Evolutionary conservation across 2,113 vertebrate species (phyloP).

Genomic region (Lophius piscatorius): DNA sequence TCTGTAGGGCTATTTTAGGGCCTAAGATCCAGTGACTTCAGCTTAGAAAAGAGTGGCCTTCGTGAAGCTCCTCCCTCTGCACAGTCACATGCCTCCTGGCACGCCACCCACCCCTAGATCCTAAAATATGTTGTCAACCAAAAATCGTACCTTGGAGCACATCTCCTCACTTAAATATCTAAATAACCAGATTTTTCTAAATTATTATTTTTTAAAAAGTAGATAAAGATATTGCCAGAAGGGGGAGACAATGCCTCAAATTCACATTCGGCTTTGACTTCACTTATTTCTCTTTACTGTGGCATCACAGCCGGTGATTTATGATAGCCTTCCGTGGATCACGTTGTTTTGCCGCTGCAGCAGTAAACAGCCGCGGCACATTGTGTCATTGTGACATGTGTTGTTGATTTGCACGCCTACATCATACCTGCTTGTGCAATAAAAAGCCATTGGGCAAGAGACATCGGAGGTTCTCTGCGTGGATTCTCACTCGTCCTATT

Average conservation of each 20-base stretch:
- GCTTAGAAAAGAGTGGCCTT: slow-evolving; percentile 63
- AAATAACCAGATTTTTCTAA: background rate
- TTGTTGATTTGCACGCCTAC: slow-evolving; percentile 20
- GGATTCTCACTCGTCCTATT: too few species aligned
- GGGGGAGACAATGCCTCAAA: background rate
- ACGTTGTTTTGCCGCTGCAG: slow-evolving; percentile 8
- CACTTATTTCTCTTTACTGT: background rate
- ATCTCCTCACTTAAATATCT: slow-evolving; percentile 27
- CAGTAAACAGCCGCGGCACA: background rate
- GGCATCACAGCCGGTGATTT: background rate
- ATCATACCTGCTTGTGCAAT: background rate
- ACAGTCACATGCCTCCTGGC: slow-evolving; percentile 63
- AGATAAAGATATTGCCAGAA: slow-evolving; percentile 2
- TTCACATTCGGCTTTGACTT: background rate
- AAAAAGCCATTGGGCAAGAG: background rate
- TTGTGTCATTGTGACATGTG: slow-evolving; percentile 11
- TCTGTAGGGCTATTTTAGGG: slow-evolving; percentile 79
- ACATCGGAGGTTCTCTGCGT: background rate
- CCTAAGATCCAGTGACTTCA: slow-evolving; percentile 76
- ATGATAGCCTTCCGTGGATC: slow-evolving; percentile 7
- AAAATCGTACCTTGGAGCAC: slow-evolving; percentile 34
- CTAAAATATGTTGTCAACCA: slow-evolving; percentile 69
- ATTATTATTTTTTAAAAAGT: background rate
- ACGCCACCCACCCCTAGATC: slow-evolving; percentile 30
- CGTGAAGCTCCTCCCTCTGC: slow-evolving; percentile 48